Evolutionary conservation across 2,797 vertebrate genomes (phyloP).

Genomic region (Emydoidea blandingii): DNA sequence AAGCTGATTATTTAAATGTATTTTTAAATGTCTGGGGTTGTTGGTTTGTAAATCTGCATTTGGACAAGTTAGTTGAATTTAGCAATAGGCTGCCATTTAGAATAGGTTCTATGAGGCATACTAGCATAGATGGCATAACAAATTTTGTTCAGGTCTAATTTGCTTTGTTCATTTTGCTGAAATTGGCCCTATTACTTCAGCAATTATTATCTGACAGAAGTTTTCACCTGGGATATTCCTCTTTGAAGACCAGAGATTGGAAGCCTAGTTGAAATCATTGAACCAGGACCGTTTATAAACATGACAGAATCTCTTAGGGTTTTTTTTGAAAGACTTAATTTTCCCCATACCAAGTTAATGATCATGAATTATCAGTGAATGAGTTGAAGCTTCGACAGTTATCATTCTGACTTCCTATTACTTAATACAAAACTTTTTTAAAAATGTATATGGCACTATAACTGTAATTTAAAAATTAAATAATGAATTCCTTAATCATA

Average conservation of each 20-base stretch:
- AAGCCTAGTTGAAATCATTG: conserved; percentile 64
- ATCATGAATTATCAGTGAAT: conserved; percentile 5
- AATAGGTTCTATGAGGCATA: not conserved
- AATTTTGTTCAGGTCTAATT: conserved; percentile 66
- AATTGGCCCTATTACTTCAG: conserved; percentile 52
- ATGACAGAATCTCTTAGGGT: conserved; percentile 62
- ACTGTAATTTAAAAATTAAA: conserved; percentile 42
- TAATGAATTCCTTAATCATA: not conserved
- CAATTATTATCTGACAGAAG: conserved; percentile 75
- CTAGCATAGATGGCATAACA: conserved; percentile 2
- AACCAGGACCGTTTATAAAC: conserved; percentile 72
- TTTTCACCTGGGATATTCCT: conserved; percentile 70
- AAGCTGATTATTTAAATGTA: not conserved
- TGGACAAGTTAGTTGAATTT: not conserved
- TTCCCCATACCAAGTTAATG: conserved; percentile 1
- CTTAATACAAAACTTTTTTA: not conserved
- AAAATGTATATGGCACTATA: not conserved
- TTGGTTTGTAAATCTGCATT: not conserved
- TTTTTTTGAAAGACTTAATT: conserved; percentile 60
- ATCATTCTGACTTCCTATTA: conserved; percentile 31
- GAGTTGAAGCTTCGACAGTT: conserved; percentile 10
- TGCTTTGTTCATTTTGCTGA: conserved; percentile 70
- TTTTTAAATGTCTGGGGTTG: not conserved
- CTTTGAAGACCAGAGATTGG: conserved; percentile 52
- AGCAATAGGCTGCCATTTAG: not conserved